Evolutionary conservation across 2,888 invertebrate species (phyloP).

Genomic region (Auanema freiburgensis): DNA sequence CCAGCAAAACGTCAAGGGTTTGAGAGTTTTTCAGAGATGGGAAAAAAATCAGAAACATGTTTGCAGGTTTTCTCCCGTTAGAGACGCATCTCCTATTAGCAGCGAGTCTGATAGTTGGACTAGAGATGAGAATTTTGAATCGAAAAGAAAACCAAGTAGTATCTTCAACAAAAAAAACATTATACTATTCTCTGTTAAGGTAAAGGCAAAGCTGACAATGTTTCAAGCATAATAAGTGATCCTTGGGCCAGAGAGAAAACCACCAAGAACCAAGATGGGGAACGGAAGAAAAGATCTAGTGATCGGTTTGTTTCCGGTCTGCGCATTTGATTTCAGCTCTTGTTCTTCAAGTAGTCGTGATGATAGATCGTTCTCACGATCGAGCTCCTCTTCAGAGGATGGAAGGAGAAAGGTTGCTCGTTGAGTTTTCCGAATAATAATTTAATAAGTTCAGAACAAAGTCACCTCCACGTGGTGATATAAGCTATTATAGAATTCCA

Average conservation of each 20-base stretch:
- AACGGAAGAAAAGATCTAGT: neutral
- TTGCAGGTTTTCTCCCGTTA: neutral
- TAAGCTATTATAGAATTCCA: conserved; percentile 16
- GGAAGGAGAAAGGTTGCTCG: conserved; percentile 5
- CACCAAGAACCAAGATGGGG: neutral
- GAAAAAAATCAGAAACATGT: too few species aligned
- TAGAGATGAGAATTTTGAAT: too few species aligned
- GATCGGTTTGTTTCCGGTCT: neutral
- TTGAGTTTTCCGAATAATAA: too few species aligned
- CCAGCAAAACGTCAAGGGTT: neutral
- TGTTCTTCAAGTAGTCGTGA: too few species aligned
- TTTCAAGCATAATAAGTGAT: conserved; percentile 1
- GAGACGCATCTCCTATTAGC: conserved; percentile 23
- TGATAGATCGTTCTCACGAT: neutral
- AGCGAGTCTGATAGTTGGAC: conserved; percentile 34
- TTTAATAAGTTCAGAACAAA: conserved; percentile 8
- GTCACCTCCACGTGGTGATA: conserved; percentile 21
- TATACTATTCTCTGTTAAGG: too few species aligned
- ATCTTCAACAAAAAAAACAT: neutral
- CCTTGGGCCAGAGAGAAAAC: neutral
- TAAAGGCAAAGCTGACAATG: neutral
- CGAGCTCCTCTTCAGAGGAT: conserved; percentile 7
- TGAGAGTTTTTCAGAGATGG: too few species aligned
- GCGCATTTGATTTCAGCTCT: neutral
- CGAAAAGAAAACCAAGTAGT: conserved; percentile 9